phyloP scores from a whole-genome alignment of 2,113 vertebrate species.

The Callipepla californica region DNA sequence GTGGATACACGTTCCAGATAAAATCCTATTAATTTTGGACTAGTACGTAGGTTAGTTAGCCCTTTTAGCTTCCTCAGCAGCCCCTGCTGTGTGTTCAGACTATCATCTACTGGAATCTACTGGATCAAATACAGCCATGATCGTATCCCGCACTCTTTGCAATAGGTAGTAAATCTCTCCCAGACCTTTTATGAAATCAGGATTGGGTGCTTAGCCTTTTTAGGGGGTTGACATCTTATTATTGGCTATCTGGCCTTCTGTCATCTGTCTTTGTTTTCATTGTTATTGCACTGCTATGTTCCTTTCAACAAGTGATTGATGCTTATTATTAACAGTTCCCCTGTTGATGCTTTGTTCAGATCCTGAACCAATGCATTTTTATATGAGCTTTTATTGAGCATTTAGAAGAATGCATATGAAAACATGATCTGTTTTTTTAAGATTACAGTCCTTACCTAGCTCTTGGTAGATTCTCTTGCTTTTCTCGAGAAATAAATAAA shows the following conservation, averaged over 20 bases:
- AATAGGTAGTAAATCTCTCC: not conserved
- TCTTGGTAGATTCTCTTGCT: not conserved
- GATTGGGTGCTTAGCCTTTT: not conserved
- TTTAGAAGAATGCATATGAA: not conserved
- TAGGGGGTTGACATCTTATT: conserved; percentile 26
- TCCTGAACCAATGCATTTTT: conserved; percentile 38
- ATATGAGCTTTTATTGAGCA: not conserved
- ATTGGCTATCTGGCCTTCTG: conserved; percentile 28
- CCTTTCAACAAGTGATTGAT: conserved; percentile 55
- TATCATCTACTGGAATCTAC: not conserved
- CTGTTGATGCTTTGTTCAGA: not conserved
- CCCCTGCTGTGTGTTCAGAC: not conserved
- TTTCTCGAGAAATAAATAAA: not conserved
- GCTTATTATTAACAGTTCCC: conserved; percentile 10
- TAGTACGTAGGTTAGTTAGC: not conserved
- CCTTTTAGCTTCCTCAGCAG: not conserved
- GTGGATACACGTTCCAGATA: not conserved
- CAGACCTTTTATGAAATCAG: not conserved
- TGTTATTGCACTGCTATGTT: not conserved
- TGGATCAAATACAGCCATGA: not conserved
- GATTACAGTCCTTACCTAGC: not conserved
- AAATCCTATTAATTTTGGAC: not conserved
- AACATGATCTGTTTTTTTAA: not conserved
- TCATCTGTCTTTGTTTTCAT: conserved; percentile 40
- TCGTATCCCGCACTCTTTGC: not conserved